Percentiles rank a stretch among this genome's conserved stretches.
Conservation (phyloP, 2,113 vertebrate genomes). For the Balaenoptera acutorostrata region DNA sequence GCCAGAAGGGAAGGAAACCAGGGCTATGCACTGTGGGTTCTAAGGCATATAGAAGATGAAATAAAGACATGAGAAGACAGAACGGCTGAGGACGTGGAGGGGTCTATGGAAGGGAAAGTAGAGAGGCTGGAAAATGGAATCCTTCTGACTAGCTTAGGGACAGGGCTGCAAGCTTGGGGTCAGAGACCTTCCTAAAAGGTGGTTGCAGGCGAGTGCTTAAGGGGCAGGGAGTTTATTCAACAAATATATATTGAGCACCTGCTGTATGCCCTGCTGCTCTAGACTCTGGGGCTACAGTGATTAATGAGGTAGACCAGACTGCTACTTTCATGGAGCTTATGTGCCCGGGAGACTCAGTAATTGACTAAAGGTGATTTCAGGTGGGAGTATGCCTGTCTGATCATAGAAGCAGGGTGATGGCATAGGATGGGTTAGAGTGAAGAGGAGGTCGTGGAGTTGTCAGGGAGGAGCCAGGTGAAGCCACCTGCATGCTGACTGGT, state of each 20-base stretch:
- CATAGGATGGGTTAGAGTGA: not conserved
- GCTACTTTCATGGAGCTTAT: not conserved
- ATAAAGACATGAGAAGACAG: not conserved
- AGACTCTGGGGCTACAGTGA: not conserved
- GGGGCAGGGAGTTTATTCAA: not conserved
- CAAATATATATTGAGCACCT: not conserved
- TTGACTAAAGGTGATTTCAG: not conserved
- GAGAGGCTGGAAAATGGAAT: not conserved
- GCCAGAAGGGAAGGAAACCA: not conserved
- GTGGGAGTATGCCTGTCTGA: not conserved
- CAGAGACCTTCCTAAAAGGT: not conserved
- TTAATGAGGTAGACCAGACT: not conserved
- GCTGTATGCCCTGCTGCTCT: not conserved
- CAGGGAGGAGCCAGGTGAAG: not conserved
- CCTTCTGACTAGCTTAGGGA: not conserved
- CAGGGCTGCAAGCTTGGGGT: not conserved
- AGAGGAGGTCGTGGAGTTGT: too few relatives aligned
- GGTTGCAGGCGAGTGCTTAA: not conserved
- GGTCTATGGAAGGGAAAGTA: not conserved
- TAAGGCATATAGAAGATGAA: not conserved
- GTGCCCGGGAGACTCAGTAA: not conserved
- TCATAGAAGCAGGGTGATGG: not conserved
- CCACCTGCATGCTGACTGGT: not conserved
- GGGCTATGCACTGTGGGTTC: not conserved
- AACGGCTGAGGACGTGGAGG: not conserved